Conservation (phyloP, 2,113 vertebrate genomes). For the Orthonyx spaldingii region DNA sequence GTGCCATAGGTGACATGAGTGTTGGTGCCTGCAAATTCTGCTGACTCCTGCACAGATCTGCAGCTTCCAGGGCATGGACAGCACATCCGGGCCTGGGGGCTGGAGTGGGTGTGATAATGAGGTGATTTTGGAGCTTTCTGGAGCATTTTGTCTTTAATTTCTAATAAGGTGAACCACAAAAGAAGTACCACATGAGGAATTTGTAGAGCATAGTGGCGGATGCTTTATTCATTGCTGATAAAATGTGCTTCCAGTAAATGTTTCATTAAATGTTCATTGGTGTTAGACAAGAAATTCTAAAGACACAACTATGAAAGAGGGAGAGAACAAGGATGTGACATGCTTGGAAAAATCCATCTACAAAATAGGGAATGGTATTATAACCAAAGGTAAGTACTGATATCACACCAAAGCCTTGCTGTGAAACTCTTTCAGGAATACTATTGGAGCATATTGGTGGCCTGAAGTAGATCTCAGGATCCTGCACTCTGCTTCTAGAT, state of each 20-base stretch:
- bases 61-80: accelerated
- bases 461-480: not conserved
- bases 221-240: not conserved
- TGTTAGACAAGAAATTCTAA: not conserved
- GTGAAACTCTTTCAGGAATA: not conserved
- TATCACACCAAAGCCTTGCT: not conserved
- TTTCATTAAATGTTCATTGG: not conserved
- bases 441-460: not conserved
- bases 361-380: not conserved
- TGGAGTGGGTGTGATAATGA: accelerated
- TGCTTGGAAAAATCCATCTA: not conserved
- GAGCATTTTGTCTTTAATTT: not conserved
- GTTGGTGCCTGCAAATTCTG: not conserved
- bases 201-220: not conserved
- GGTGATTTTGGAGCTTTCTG: not conserved
- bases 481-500: not conserved
- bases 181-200: not conserved
- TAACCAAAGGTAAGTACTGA: not conserved
- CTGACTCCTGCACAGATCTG: not conserved
- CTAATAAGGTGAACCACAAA: not conserved
- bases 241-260: not conserved
- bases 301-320: not conserved
- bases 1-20: not conserved
- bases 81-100: not conserved
- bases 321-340: not conserved